phyloP scores from a whole-genome alignment of 2,888 invertebrate genomes.

The Ichneumon xanthorius region DNA sequence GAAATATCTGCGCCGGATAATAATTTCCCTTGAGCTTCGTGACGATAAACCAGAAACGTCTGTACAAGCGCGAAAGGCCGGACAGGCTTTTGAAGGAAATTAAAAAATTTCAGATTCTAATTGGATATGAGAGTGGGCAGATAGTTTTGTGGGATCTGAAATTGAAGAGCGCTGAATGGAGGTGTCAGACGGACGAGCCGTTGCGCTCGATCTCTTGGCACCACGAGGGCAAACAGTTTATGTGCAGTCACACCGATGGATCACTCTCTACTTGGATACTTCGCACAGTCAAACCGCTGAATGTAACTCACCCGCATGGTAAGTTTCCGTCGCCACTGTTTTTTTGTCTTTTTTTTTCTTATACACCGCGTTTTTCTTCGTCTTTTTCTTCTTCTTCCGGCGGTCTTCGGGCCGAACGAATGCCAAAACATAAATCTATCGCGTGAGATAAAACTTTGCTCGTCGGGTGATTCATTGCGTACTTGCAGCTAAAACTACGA shows the following conservation, averaged over 20 bases:
- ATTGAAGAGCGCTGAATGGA: constrained; percentile 93
- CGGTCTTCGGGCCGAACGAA: constrained; percentile 45
- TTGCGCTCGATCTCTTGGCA: constrained; percentile 98
- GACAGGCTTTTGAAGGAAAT: background rate
- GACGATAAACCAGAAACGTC: background rate
- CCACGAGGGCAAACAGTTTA: constrained; percentile 98
- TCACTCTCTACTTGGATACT: constrained; percentile 97
- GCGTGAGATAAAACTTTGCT: constrained; percentile 58
- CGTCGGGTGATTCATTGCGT: constrained; percentile 67
- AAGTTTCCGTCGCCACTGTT: constrained; percentile 77
- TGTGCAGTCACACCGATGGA: constrained; percentile 98
- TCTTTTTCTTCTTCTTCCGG: constrained; percentile 18
- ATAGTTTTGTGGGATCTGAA: constrained; percentile 98
- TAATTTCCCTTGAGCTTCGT: constrained; percentile 56
- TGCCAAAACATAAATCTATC: constrained; percentile 56
- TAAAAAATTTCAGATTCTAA: constrained; percentile 90
- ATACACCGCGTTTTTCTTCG: background rate
- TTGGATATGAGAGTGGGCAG: constrained; percentile 98
- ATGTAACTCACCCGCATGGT: constrained; percentile 97
- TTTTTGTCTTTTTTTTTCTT: constrained; percentile 23
- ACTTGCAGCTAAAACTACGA: constrained; percentile 93
- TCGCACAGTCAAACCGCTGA: constrained; percentile 91
- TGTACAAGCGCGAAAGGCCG: background rate
- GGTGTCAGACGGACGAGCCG: constrained; percentile 91
- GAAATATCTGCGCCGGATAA: constrained; percentile 13